Evolutionary conservation across 1,140 invertebrate genomes (phyloP).

Genomic region (Epicauta chinensis): DNA sequence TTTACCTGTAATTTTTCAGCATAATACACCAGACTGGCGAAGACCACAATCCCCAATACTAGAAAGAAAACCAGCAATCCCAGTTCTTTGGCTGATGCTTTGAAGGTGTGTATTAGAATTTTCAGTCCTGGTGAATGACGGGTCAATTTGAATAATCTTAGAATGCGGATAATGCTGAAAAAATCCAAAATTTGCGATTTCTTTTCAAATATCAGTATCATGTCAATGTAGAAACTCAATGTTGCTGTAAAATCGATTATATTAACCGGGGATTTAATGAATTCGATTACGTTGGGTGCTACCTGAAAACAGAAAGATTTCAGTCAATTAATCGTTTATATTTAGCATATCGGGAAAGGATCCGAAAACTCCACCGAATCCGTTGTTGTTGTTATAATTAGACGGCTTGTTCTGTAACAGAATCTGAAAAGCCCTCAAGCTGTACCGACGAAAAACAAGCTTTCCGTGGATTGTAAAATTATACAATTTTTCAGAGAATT

Average conservation of each 20-base stretch:
- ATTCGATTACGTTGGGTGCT: conserved; percentile 71
- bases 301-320: conserved; percentile 56
- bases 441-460: no score
- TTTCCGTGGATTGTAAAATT: no score
- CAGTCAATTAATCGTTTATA: no score
- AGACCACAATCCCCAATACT: conserved; percentile 93
- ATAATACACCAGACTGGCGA: conserved; percentile 94
- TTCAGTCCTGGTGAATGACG: conserved; percentile 95
- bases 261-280: conserved; percentile 90
- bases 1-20: conserved; percentile 60
- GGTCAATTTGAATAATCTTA: conserved; percentile 96
- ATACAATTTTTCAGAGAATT: no score
- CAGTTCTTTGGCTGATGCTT: conserved; percentile 96
- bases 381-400: no score
- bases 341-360: no score
- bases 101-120: conserved; percentile 96
- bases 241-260: conserved; percentile 99
- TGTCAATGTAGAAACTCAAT: conserved; percentile 95
- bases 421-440: no score
- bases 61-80: conserved; percentile 94
- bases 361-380: no score
- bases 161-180: conserved; percentile 97
- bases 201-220: conserved; percentile 60
- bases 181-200: conserved; percentile 97
- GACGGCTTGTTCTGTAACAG: no score